These are phyloP conservation scores for Caenorhabditis becei DNA, from an alignment of 2,888 invertebrate species.

Conservation along the genomic window DNA sequence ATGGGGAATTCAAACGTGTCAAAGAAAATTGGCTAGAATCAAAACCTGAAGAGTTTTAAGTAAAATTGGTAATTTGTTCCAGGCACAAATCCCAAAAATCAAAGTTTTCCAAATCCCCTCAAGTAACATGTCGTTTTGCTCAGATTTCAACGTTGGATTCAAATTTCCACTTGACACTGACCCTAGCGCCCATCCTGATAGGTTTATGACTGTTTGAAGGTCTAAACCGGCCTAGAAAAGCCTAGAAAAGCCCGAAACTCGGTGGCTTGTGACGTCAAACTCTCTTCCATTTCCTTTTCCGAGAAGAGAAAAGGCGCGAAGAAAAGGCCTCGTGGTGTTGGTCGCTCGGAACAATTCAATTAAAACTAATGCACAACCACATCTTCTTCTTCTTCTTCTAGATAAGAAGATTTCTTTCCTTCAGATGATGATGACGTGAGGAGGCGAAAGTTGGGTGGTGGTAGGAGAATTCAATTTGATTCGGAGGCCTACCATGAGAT, in stretches of 20 bases:
- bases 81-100: neutral
- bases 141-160: neutral
- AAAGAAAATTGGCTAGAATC: no score
- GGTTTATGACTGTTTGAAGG: neutral
- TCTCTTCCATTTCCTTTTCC: conserved; percentile 22
- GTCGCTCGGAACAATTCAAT: conserved; percentile 57
- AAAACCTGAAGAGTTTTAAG: no score
- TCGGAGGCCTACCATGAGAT: conserved; percentile 20
- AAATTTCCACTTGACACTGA: neutral
- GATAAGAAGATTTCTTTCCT: conserved; percentile 8
- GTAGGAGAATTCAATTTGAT: conserved; percentile 52
- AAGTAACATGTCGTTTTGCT: neutral
- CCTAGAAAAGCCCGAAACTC: neutral
- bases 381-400: conserved; percentile 21
- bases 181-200: neutral
- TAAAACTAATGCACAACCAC: conserved; percentile 52
- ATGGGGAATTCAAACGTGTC: no score
- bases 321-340: conserved; percentile 21
- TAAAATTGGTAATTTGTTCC: no score
- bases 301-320: neutral
- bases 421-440: conserved; percentile 28
- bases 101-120: neutral
- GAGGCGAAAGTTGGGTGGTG: neutral
- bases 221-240: neutral
- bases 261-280: conserved; percentile 36